These are phyloP conservation scores for Exocentrus adspersus DNA, from an alignment of 2,888 invertebrate genomes.

Conservation along the genomic window DNA sequence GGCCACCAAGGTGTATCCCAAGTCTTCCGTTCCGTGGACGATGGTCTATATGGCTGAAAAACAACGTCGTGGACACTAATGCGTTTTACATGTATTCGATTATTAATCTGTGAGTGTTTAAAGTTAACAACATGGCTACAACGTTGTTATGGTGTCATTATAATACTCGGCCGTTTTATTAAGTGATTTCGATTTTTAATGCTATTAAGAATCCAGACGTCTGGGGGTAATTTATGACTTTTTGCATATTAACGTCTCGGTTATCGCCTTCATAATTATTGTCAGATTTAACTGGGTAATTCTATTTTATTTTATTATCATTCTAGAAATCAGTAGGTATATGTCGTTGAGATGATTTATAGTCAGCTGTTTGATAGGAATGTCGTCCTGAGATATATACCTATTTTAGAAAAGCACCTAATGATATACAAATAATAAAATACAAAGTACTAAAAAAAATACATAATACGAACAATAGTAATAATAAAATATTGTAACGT, in stretches of 20 bases:
- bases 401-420: too few species aligned
- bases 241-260: background rate
- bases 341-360: background rate
- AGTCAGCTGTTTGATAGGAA: too few species aligned
- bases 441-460: too few species aligned
- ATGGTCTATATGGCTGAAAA: constrained; percentile 40
- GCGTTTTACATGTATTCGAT: constrained; percentile 62
- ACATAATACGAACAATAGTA: too few species aligned
- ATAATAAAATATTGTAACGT: too few species aligned
- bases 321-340: background rate
- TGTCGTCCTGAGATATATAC: too few species aligned
- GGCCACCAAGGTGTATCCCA: constrained; percentile 14
- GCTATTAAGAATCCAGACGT: constrained; percentile 17
- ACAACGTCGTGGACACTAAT: constrained; percentile 58
- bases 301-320: background rate
- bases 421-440: too few species aligned
- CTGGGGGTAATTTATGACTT: constrained; percentile 3
- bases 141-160: constrained; percentile 60
- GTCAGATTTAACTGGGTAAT: background rate
- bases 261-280: constrained; percentile 11
- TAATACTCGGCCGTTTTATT: constrained; percentile 57
- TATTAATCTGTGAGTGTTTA: constrained; percentile 62
- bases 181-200: constrained; percentile 56
- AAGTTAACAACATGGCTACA: constrained; percentile 62
- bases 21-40: constrained; percentile 27